Evolutionary conservation across 2,113 vertebrate genomes (phyloP), one percentile per base, ranked within the genome.

Genomic region (Brachyistius frenatus): DNA sequence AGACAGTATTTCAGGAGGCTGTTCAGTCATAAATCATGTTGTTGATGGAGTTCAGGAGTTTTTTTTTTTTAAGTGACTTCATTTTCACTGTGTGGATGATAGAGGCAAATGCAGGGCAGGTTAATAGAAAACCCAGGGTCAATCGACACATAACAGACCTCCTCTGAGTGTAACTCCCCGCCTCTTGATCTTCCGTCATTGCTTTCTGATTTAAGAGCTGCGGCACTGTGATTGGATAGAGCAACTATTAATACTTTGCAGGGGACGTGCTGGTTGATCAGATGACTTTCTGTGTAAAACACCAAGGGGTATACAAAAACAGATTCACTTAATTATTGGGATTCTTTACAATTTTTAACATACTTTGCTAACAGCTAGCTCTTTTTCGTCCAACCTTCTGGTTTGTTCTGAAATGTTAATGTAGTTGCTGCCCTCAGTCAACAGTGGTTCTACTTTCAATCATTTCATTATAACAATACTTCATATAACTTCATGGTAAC

Each of bases 101-200:
- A 49, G 60, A 49, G 30, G 10, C 31, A 41, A 30, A 72, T 68
- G 37, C 52, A 70, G 52, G 54, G 46, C 37, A 63, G 57, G 76
- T 88, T 90, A 89, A 89, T 88, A 74, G 58, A 83, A 85, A 82
- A 49, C 50, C 44, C 69, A 58, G 84, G 77, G 82, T 90, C 69
- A 76, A 32, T 54, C 66, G 31, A 54, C 62, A 78, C 76, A 86
- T 88, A 90, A 87, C 80, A 80, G 80, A 81, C 87, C 88, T 83
- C 86, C 80, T 80, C 84, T 85, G 76, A 89, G 87, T 53, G n/a
- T 30, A 81, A 53, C 77, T 61, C 36, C 33, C 46, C 23, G 33
- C 60, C 55, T 73, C 82, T 77, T 89, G 88, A 91, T 89, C 87
- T 85, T 80, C 47, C 76, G 58, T 89, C 84, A 81, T 63, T 30